These are phyloP conservation scores for Dryoscopus gambensis DNA, from an alignment of 2,113 vertebrate genomes.

Conservation along the genomic window DNA sequence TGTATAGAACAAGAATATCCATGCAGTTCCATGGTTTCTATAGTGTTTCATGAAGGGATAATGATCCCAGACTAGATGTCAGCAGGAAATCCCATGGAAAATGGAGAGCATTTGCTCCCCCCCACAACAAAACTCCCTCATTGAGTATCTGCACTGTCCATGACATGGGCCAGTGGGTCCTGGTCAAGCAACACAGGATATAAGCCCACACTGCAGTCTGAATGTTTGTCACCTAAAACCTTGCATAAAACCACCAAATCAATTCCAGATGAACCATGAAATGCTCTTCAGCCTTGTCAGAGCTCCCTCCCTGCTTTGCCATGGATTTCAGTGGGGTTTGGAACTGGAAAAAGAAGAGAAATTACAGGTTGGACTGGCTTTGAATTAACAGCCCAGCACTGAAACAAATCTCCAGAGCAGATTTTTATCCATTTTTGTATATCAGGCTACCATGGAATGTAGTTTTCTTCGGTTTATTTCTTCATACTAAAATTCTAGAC, in stretches of 20 bases:
- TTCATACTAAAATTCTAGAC: not conserved
- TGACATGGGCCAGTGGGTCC: not conserved
- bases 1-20: not conserved
- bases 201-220: not conserved
- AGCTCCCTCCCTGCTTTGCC: not conserved
- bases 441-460: not conserved
- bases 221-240: not conserved
- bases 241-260: not conserved
- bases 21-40: not conserved
- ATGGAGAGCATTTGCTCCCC: not conserved
- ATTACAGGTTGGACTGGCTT: not conserved
- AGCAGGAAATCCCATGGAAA: not conserved
- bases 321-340: not conserved
- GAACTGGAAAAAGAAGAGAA: not conserved
- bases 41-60: not conserved
- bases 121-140: accelerated
- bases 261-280: not conserved
- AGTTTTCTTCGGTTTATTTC: not conserved
- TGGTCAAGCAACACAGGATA: not conserved
- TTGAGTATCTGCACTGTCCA: not conserved
- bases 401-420: not conserved
- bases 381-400: not conserved
- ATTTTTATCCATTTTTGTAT: not conserved
- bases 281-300: not conserved
- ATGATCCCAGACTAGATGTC: not conserved